phyloP scores from a whole-genome alignment of 2,113 vertebrate species.

The Podarcis raffonei region DNA sequence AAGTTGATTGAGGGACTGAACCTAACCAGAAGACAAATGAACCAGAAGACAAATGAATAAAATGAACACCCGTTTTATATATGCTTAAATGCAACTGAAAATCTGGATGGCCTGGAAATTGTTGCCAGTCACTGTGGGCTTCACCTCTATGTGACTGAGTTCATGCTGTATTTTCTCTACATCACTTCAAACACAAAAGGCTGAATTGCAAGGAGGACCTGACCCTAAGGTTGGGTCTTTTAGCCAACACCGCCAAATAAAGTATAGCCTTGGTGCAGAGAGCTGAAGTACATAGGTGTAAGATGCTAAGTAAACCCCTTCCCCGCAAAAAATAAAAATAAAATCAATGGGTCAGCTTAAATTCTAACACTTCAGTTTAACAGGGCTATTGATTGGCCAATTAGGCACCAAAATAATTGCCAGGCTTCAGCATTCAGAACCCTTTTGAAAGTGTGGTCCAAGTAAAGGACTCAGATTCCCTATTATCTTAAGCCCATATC shows the following conservation, averaged over 20 bases:
- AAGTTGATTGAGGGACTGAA: background rate
- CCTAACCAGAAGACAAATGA: background rate
- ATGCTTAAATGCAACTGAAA: background rate
- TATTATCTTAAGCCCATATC: background rate
- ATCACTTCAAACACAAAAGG: background rate
- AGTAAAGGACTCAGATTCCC: fast-evolving
- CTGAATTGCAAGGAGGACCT: background rate
- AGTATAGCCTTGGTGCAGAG: background rate
- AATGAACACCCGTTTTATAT: too few species aligned
- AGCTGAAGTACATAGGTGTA: background rate
- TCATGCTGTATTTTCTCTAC: background rate
- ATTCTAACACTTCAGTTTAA: background rate
- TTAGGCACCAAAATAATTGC: background rate
- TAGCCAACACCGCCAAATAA: background rate
- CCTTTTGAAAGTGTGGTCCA: background rate
- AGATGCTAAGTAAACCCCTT: background rate
- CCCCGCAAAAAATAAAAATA: too few species aligned
- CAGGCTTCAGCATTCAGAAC: background rate
- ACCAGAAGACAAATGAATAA: background rate
- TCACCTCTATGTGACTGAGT: too few species aligned
- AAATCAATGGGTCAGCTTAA: background rate
- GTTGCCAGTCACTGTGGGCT: background rate
- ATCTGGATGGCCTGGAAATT: background rate
- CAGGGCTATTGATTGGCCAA: background rate
- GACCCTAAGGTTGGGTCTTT: background rate